These are phyloP conservation scores for Hybos culiciformis DNA, from an alignment of 2,888 invertebrate genomes.

Conservation along the genomic window DNA sequence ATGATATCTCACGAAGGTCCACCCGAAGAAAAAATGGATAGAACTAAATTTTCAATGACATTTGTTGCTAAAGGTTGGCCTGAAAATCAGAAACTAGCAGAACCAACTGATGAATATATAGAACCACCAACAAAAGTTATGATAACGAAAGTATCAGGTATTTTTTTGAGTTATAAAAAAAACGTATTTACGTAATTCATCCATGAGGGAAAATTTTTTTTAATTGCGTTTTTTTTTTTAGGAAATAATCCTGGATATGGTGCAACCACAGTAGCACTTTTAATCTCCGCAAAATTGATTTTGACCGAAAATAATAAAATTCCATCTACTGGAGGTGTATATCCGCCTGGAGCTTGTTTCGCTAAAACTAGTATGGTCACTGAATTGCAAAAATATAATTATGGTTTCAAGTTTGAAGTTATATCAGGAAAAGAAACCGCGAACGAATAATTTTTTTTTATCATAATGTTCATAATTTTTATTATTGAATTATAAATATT, in stretches of 20 bases:
- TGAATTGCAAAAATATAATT: conserved; percentile 47
- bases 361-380: conserved; percentile 62
- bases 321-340: conserved; percentile 68
- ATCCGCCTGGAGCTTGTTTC: conserved; percentile 77
- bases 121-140: conserved; percentile 50
- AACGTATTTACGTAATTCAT: too few species aligned
- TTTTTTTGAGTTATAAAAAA: too few species aligned
- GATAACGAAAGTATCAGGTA: conserved; percentile 45
- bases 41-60: conserved; percentile 49
- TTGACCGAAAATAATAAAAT: conserved; percentile 61
- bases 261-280: conserved; percentile 57
- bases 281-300: conserved; percentile 60
- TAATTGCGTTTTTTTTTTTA: too few species aligned
- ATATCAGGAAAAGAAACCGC: conserved; percentile 17
- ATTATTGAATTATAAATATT: too few species aligned
- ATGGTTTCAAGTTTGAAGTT: conserved; percentile 59
- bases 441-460: background rate
- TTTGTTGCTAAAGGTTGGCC: conserved; percentile 72
- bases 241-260: conserved; percentile 59
- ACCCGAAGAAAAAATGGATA: conserved; percentile 43
- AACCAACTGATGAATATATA: conserved; percentile 37
- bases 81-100: conserved; percentile 40
- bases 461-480: too few species aligned
- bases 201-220: too few species aligned
- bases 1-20: conserved; percentile 53